Evolutionary conservation across 1,140 invertebrate genomes (phyloP).

Genomic region (Eueides isabella): DNA sequence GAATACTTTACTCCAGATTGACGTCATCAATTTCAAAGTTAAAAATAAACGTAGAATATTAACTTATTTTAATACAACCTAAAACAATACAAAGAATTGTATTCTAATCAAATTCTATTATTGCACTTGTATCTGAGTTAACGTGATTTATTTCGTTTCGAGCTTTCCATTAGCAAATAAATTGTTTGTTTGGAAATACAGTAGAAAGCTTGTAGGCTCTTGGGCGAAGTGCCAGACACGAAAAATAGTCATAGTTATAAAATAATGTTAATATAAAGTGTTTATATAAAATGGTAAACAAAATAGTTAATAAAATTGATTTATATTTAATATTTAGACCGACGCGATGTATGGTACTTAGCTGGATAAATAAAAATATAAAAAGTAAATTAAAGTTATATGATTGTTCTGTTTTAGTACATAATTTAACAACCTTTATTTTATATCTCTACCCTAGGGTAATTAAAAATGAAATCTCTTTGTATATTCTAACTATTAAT

Average conservation of each 20-base stretch:
- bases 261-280: background rate
- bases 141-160: slow-evolving; percentile 41
- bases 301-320: background rate
- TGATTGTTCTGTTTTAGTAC: too few relatives aligned
- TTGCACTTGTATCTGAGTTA: slow-evolving; percentile 35
- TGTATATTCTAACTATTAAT: too few relatives aligned
- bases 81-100: slow-evolving; percentile 28
- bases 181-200: slow-evolving; percentile 45
- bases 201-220: slow-evolving; percentile 23
- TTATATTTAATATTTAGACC: background rate
- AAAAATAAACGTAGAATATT: background rate
- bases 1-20: background rate
- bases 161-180: slow-evolving; percentile 49
- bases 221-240: slow-evolving; percentile 54
- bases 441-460: too few relatives aligned
- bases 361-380: too few relatives aligned
- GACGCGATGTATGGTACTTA: too few relatives aligned
- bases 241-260: slow-evolving; percentile 41
- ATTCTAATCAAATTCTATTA: slow-evolving; percentile 33
- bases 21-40: background rate
- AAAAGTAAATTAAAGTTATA: too few relatives aligned
- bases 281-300: background rate
- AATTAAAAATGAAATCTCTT: too few relatives aligned
- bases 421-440: too few relatives aligned
- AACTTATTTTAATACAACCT: background rate